Conservation (phyloP, 2,797 vertebrate genomes). For the Microchirus variegatus region DNA sequence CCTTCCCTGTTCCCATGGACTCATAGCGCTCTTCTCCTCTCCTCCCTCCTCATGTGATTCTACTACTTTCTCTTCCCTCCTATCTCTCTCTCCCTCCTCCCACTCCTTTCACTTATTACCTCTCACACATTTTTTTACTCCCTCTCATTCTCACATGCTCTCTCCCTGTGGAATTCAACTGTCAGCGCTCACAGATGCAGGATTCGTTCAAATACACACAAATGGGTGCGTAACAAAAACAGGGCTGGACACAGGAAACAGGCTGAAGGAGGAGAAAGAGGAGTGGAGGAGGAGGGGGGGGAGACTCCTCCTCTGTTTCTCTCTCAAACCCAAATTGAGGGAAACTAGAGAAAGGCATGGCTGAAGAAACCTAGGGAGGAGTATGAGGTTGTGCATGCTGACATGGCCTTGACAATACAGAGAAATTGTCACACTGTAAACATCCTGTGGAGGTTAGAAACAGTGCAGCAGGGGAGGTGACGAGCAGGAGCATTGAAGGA, state of each 20-base stretch:
- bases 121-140: slow-evolving; percentile 54
- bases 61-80: slow-evolving; percentile 62
- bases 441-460: slow-evolving; percentile 63
- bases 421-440: slow-evolving; percentile 61
- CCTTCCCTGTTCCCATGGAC: slow-evolving; percentile 45
- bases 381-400: slow-evolving; percentile 36
- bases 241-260: slow-evolving; percentile 72
- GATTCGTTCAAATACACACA: slow-evolving; percentile 63
- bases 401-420: slow-evolving; percentile 48
- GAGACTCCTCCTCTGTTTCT: slow-evolving; percentile 73
- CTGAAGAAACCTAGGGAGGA: slow-evolving; percentile 43
- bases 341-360: slow-evolving; percentile 55
- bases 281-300: slow-evolving; percentile 47
- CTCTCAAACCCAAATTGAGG: slow-evolving; percentile 68
- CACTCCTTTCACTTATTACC: slow-evolving; percentile 58
- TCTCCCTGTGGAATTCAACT: slow-evolving; percentile 77
- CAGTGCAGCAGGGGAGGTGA: slow-evolving; percentile 52
- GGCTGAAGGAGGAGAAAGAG: slow-evolving; percentile 60
- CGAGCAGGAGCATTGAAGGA: slow-evolving; percentile 37
- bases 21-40: slow-evolving; percentile 46
- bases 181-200: slow-evolving; percentile 75
- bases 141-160: slow-evolving; percentile 59
- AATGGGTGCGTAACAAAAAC: slow-evolving; percentile 68
- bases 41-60: slow-evolving; percentile 47
- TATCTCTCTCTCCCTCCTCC: slow-evolving; percentile 44